Conservation (phyloP, 2,888 invertebrate genomes). For the Orthonevra nobilis region DNA sequence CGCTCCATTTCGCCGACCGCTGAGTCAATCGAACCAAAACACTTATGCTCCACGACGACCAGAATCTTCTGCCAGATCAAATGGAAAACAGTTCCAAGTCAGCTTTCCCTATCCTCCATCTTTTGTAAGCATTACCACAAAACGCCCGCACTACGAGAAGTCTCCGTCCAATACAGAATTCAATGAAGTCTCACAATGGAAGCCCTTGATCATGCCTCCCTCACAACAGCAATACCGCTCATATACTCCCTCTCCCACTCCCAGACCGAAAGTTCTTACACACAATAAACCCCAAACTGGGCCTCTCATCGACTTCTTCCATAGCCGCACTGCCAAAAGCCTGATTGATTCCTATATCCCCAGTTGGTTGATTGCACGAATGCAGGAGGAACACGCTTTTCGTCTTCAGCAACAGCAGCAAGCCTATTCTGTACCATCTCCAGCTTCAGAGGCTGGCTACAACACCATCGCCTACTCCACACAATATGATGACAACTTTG, state of each 20-base stretch:
- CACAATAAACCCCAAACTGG: slow-evolving; percentile 67
- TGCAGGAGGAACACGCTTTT: slow-evolving; percentile 65
- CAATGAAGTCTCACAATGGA: slow-evolving; percentile 48
- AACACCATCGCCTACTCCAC: slow-evolving; percentile 74
- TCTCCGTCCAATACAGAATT: slow-evolving; percentile 3
- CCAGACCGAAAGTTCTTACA: not conserved
- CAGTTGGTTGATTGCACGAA: slow-evolving; percentile 80
- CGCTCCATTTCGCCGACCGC: slow-evolving; percentile 51
- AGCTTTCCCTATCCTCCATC: slow-evolving; percentile 77
- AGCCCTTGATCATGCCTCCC: slow-evolving; percentile 34
- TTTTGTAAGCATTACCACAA: slow-evolving; percentile 76
- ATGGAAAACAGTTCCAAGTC: slow-evolving; percentile 61
- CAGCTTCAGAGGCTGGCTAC: slow-evolving; percentile 71
- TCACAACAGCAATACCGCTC: slow-evolving; percentile 38
- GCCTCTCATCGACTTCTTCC: slow-evolving; percentile 75
- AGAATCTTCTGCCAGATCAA: slow-evolving; percentile 7
- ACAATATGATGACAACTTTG: slow-evolving; percentile 72
- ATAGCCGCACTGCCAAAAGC: slow-evolving; percentile 80
- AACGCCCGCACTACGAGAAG: slow-evolving; percentile 32
- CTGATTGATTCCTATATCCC: slow-evolving; percentile 84
- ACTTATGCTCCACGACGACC: slow-evolving; percentile 75
- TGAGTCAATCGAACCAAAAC: slow-evolving; percentile 76
- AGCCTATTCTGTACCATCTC: slow-evolving; percentile 71
- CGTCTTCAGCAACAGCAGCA: slow-evolving; percentile 68
- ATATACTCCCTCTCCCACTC: slow-evolving; percentile 12